A percentile compares a stretch with the other conserved stretches of the same genome.
These are phyloP conservation scores for Pelecanoides urinatrix DNA, from an alignment of 2,113 vertebrate genomes.

Conservation along the genomic window DNA sequence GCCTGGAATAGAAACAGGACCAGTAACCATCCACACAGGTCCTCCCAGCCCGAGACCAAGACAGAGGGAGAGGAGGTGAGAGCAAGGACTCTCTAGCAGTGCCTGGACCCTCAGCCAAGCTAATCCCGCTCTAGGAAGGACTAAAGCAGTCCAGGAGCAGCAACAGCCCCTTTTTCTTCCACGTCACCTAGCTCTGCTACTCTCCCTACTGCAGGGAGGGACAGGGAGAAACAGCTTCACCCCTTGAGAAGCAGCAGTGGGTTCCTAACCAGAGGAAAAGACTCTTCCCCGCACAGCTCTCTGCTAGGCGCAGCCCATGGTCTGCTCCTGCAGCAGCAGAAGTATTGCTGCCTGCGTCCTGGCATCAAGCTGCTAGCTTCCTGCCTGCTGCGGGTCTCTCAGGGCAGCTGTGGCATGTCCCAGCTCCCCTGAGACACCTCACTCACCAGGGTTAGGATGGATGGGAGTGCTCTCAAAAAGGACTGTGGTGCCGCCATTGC, in stretches of 20 bases:
- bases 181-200: background rate
- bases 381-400: background rate
- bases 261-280: background rate
- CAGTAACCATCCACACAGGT: background rate
- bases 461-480: conserved; percentile 82
- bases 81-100: background rate
- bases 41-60: background rate
- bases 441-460: conserved; percentile 75
- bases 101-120: background rate
- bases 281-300: background rate
- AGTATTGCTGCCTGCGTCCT: background rate
- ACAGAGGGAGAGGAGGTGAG: background rate
- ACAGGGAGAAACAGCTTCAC: background rate
- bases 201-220: background rate
- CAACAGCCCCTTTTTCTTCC: background rate
- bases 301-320: fast-evolving
- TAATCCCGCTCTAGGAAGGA: background rate
- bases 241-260: background rate
- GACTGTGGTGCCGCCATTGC: conserved; percentile 81
- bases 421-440: background rate
- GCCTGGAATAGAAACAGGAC: conserved; percentile 48
- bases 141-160: background rate
- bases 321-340: background rate
- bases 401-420: background rate
- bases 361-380: background rate